Base-by-base conservation (phyloP, 2,888 invertebrate species). In the Biston betularia region DNA sequence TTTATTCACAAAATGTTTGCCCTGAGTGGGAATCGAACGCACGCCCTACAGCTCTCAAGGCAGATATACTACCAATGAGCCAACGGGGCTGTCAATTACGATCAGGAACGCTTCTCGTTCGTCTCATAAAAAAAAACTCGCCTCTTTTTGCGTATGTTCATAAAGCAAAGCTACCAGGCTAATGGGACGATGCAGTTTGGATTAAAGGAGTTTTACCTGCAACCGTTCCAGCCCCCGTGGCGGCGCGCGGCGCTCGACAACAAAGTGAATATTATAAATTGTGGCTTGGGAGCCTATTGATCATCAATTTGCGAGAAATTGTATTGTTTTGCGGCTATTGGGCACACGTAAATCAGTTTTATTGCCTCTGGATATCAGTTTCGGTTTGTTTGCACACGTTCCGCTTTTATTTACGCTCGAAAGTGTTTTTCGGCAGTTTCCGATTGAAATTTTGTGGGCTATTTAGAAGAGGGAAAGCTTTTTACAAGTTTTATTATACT, bases 341-440 rank as follows among this genome's bases (percentile, higher is more conserved):
- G 71, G 64, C 67, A 74, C 56, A 46, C 38, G 40, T 85, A 82
- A 84, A 85, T 82, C 79, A 79, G 75, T 76, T 85, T 84, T 83
- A 85, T 84, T 76, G 79, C 69, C 69, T 65, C 67, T 68, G 74
- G 68, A 76, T 75, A 80, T 80, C 76, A 75, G 78, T 80, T 78
- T 73, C 46, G 61, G 63, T 65, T 62, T 74, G 70, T 74, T 74
- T 71, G 63, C 66, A 54, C 71, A 67, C 66, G 42, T 58, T 38
- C 59, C 33, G 42, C 45, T 59, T 59, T 59, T 49, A 55, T 50
- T 54, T 44, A 38, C 63, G 48, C 15, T 38, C 9, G 34, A 45
- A 50, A 55, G 49, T 62, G 53, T 63, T 49, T 63, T 70, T 65
- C 38, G n/a, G 49, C 63, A 68, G 63, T 52, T 54, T 15, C 49